A percentile compares a stretch with the other conserved stretches of the same genome.
Conservation (phyloP, 2,888 invertebrate species). For the Amiota communis region DNA sequence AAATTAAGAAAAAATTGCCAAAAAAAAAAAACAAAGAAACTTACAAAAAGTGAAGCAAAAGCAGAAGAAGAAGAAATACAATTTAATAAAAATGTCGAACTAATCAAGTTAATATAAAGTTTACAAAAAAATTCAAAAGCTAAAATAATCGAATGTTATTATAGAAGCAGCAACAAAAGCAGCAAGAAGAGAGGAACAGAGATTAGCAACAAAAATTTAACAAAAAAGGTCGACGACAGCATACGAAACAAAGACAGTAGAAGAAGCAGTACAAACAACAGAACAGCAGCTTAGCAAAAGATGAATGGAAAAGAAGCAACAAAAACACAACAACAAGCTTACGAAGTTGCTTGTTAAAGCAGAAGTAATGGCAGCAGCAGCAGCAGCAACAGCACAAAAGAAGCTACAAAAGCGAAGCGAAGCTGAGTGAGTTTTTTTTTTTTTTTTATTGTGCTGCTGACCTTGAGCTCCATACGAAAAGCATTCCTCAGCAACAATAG, state of each 20-base stretch:
- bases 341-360: neutral
- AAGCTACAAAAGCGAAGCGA: slow-evolving; percentile 40
- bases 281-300: neutral
- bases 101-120: slow-evolving; percentile 18
- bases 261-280: slow-evolving; percentile 26
- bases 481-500: slow-evolving; percentile 3
- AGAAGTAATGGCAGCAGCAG: slow-evolving; percentile 6
- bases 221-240: slow-evolving; percentile 28
- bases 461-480: slow-evolving; percentile 59
- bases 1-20: neutral
- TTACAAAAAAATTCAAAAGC: neutral
- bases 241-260: slow-evolving; percentile 26
- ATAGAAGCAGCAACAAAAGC: neutral
- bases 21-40: neutral
- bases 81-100: neutral
- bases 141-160: no score
- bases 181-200: slow-evolving; percentile 31
- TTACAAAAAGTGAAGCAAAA: neutral
- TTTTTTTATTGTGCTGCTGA: slow-evolving; percentile 49
- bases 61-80: neutral
- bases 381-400: neutral
- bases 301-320: neutral
- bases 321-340: slow-evolving; percentile 7
- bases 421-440: neutral
- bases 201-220: slow-evolving; percentile 39